Conservation (phyloP, 2,113 vertebrate genomes). For the Nothoprocta perdicaria region DNA sequence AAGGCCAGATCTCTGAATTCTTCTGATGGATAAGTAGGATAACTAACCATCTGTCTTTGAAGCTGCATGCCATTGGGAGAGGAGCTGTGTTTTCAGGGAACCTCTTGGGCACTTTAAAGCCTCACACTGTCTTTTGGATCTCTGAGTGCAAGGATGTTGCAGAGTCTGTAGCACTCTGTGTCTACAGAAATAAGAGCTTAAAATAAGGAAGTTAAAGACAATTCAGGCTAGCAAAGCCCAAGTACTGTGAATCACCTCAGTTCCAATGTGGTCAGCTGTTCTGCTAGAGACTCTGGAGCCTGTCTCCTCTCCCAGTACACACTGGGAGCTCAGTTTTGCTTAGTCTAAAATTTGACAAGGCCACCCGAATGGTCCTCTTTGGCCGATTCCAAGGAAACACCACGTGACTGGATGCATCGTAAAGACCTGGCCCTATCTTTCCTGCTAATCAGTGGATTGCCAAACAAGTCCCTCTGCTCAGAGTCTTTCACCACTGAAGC, state of each 20-base stretch:
- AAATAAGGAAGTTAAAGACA: background rate
- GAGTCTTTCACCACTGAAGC: slow-evolving; percentile 1
- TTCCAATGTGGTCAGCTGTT: background rate
- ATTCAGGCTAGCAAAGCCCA: background rate
- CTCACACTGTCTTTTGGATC: background rate
- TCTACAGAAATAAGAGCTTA: background rate
- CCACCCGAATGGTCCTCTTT: background rate
- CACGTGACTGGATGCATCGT: background rate
- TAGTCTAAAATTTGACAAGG: background rate
- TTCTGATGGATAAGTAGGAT: background rate
- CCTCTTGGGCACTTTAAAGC: background rate
- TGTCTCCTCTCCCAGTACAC: background rate
- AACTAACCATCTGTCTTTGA: background rate
- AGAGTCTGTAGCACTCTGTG: background rate
- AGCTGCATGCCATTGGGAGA: background rate
- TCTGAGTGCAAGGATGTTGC: background rate
- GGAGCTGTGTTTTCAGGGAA: background rate
- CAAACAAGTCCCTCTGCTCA: background rate
- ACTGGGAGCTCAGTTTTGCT: background rate
- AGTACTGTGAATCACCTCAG: background rate
- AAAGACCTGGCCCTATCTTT: background rate
- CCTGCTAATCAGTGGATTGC: background rate
- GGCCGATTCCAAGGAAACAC: background rate
- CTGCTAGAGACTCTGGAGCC: background rate
- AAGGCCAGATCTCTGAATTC: background rate